A percentile compares a stretch with the other conserved stretches of the same genome.
phyloP scores from a whole-genome alignment of 2,888 invertebrate genomes.

The Scaptomyza polygonia region DNA sequence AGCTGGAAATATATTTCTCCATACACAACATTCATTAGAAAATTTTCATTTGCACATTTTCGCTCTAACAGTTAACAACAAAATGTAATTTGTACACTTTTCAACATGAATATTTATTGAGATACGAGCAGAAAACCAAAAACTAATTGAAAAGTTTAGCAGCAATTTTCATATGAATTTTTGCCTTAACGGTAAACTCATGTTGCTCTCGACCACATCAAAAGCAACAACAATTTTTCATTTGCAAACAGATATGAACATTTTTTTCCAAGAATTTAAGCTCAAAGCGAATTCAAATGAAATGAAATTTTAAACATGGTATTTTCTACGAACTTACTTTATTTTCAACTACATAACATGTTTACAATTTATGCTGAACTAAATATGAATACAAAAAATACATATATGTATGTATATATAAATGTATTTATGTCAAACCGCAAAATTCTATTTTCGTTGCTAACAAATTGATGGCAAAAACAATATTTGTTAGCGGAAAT shows the following conservation, averaged over 20 bases:
- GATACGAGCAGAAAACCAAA: neutral
- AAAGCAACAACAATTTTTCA: conserved; percentile 4
- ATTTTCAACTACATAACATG: neutral
- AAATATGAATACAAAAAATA: neutral
- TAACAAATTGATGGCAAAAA: neutral
- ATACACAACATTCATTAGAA: neutral
- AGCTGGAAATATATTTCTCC: too few relatives aligned
- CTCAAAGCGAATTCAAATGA: neutral
- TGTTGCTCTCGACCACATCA: conserved; percentile 10
- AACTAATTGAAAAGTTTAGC: conserved; percentile 28
- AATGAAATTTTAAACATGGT: neutral
- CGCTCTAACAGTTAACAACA: neutral
- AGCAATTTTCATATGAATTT: conserved; percentile 2
- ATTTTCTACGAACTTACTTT: neutral
- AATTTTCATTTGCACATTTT: too few relatives aligned
- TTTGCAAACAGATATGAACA: conserved; percentile 3
- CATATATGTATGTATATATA: neutral
- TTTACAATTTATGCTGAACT: neutral
- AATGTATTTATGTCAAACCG: conserved; percentile 2
- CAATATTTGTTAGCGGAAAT: conserved; percentile 11
- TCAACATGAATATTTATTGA: neutral
- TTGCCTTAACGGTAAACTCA: neutral
- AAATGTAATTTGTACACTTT: neutral
- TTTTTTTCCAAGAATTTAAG: neutral
- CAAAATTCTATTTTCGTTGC: conserved; percentile 11